Percentiles rank a stretch among this genome's conserved stretches.
phyloP scores from a whole-genome alignment of 2,888 invertebrate species.

The Phortica okadai region DNA sequence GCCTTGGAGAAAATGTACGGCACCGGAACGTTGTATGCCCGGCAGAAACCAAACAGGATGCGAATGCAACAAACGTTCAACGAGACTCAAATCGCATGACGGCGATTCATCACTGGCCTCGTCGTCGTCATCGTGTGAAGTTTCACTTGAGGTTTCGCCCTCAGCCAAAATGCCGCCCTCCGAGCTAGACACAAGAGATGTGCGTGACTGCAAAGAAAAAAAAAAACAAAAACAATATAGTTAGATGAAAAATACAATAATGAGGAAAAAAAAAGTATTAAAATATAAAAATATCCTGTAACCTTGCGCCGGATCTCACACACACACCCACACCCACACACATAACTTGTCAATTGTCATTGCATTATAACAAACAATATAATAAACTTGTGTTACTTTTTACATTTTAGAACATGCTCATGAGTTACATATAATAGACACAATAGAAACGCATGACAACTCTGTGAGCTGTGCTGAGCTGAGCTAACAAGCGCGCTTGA shows the following conservation, averaged over 20 bases:
- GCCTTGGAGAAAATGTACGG: conserved; percentile 94
- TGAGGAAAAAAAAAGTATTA: not conserved
- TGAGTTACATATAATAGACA: not conserved
- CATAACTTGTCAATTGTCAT: not conserved
- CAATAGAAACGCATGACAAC: too few species aligned
- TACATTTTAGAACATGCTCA: not conserved
- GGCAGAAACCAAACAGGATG: conserved; percentile 98
- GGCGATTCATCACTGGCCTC: conserved; percentile 78
- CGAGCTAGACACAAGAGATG: conserved; percentile 77
- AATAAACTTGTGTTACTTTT: not conserved
- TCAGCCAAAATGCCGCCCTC: conserved; percentile 79
- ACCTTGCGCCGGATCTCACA: not conserved
- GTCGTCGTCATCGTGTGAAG: conserved; percentile 75
- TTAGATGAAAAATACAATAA: conserved; percentile 8
- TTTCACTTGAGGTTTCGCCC: conserved; percentile 80
- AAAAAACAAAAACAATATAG: conserved; percentile 20
- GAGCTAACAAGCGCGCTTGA: conserved; percentile 48
- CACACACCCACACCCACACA: not conserved
- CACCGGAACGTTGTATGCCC: conserved; percentile 94
- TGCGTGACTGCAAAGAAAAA: conserved; percentile 72
- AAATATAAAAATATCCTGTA: not conserved
- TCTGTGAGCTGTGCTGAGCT: too few species aligned
- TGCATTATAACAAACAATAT: not conserved
- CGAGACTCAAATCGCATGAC: conserved; percentile 89
- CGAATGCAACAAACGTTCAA: conserved; percentile 92